Base-by-base conservation (phyloP, 2,888 invertebrate species). In the Ornithoptera alexandrae region DNA sequence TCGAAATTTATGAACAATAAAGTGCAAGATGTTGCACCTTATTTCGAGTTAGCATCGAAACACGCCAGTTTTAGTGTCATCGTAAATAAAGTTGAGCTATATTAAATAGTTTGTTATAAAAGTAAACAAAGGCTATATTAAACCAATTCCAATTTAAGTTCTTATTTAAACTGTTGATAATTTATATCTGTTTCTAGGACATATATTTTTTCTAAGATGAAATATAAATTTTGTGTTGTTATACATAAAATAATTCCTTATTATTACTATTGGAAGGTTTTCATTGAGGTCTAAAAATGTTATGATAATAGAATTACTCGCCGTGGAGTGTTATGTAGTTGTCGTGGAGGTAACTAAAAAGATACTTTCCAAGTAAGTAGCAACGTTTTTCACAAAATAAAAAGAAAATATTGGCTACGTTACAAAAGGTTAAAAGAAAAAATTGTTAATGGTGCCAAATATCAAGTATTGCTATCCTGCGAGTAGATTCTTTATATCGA, bases 1-100 rank as follows among this genome's bases (percentile, higher is more conserved):
- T 70, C 72, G 70, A 73, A 73, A 71, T 74, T 75, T 73, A 75
- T 75, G 72, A 70, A 72, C 71, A 72, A 72, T 73, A 72, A 76
- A 76, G 67, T 72, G 72, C 71, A 73, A 75, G 73, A 75, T 72
- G 73, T 70, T 62, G 70, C 70, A 66, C 71, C 68, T 72, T 72
- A 72, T 75, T 74, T 72, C 69, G 72, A 70, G 71, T 68, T 67
- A 71, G 73, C 71, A 73, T 72, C 20, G 39, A 67, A 67, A 62
- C 57, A 58, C 57, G 12, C 20, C 12, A 22, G 57, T 58, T 58
- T 58, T 22, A 58, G 57, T 22, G 57, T 58, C 22, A 15, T 24
- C 57, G 57, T 58, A 58, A 58, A 58, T 22, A 22, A 22, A 58
- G 57, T 20, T 58, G 22, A 22, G 15, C n/a, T 15, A 58, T 58